phyloP scores from a whole-genome alignment of 2,797 vertebrate species.

The Mycteria americana region DNA sequence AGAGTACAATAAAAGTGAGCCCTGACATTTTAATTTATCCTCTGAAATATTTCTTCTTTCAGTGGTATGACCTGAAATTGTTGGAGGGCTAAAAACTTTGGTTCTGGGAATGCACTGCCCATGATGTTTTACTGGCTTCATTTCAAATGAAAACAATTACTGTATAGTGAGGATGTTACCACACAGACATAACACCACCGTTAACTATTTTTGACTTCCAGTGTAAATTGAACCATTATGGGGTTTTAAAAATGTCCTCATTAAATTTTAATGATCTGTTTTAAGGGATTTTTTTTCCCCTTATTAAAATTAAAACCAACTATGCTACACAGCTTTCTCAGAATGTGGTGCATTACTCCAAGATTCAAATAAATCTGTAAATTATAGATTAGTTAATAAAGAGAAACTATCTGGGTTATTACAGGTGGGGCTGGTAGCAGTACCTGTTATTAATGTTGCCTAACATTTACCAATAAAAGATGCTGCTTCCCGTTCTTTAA shows the following conservation, averaged over 20 bases:
- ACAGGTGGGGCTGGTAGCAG: constrained; percentile 6
- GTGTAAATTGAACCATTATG: constrained; percentile 61
- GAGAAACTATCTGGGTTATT: constrained; percentile 33
- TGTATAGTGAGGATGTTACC: constrained; percentile 43
- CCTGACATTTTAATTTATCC: constrained; percentile 25
- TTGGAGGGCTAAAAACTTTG: background rate
- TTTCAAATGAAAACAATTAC: constrained; percentile 57
- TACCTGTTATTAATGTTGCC: constrained; percentile 24
- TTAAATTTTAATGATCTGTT: constrained; percentile 68
- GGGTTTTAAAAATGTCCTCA: constrained; percentile 41
- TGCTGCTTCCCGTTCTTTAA: background rate
- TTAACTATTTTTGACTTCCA: constrained; percentile 57
- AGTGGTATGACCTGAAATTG: background rate
- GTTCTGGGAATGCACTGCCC: background rate
- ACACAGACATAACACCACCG: constrained; percentile 20
- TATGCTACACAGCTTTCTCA: background rate
- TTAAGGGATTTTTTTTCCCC: constrained; percentile 29
- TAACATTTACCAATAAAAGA: constrained; percentile 14
- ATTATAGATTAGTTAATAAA: constrained; percentile 43
- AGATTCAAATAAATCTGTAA: constrained; percentile 32
- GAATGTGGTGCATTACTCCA: background rate
- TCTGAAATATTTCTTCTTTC: background rate
- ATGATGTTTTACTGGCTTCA: background rate
- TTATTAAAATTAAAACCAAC: constrained; percentile 59
- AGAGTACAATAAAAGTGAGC: constrained; percentile 12